Percentiles rank a stretch among this genome's conserved stretches.
phyloP scores from a whole-genome alignment of 2,113 vertebrate genomes.

The Xenus cinereus region DNA sequence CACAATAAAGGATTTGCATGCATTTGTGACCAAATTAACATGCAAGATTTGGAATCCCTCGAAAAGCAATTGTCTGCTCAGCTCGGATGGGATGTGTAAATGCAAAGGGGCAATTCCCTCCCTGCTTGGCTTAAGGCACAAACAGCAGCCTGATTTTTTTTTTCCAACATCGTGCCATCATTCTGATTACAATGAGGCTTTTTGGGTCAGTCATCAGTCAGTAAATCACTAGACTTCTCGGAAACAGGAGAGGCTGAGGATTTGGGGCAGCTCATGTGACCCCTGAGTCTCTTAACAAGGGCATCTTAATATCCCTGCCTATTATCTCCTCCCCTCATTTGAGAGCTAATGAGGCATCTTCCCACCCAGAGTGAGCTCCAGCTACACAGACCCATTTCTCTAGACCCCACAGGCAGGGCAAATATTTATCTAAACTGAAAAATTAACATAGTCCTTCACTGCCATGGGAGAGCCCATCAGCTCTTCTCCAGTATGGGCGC shows the following conservation, averaged over 20 bases:
- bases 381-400: not conserved
- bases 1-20: constrained; percentile 35
- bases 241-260: not conserved
- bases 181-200: not conserved
- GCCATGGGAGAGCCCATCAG: not conserved
- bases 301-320: not conserved
- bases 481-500: not conserved
- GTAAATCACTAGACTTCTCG: not conserved
- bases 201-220: not conserved
- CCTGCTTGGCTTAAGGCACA: not conserved
- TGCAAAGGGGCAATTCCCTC: not conserved
- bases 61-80: not conserved
- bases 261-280: not conserved
- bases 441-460: not conserved
- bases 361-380: not conserved
- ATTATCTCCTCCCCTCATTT: not conserved
- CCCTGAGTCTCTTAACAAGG: not conserved
- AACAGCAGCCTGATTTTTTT: not conserved
- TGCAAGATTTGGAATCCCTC: not conserved
- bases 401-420: not conserved
- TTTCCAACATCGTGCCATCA: not conserved
- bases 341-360: constrained; percentile 42
- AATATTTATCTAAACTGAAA: not conserved
- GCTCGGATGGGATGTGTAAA: not conserved
- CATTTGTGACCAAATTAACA: not conserved